phyloP scores from a whole-genome alignment of 2,797 vertebrate genomes.

The Fistularia commersonii region DNA sequence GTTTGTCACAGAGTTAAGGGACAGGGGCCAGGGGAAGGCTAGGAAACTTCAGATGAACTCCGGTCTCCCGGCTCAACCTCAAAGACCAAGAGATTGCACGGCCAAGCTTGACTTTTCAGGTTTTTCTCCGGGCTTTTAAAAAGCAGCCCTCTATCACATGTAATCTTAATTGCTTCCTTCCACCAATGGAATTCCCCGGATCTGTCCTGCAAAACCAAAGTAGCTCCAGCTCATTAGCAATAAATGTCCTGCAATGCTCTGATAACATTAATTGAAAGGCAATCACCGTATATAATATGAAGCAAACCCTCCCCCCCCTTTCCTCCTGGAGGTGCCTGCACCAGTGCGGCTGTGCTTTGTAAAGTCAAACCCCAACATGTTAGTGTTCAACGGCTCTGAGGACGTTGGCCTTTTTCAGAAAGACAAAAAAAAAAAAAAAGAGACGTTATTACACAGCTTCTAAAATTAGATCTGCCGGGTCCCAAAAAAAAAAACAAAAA shows the following conservation, averaged over 20 bases:
- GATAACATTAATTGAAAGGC: conserved; percentile 55
- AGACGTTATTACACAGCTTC: no score
- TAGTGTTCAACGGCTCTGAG: no score
- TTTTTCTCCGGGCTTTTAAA: conserved; percentile 18
- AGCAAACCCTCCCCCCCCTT: no score
- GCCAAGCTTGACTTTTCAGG: conserved; percentile 3
- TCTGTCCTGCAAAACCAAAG: conserved; percentile 25
- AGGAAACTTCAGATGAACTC: conserved; percentile 3
- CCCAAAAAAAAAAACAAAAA: no score
- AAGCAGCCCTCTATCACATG: conserved; percentile 25
- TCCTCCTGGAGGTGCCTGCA: no score
- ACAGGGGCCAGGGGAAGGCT: background rate
- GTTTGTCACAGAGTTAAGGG: background rate
- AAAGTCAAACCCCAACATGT: background rate
- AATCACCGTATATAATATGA: conserved; percentile 11
- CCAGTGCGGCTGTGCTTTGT: background rate
- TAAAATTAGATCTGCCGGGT: no score
- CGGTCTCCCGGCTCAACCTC: conserved; percentile 1
- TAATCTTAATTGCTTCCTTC: conserved; percentile 29
- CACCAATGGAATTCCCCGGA: conserved; percentile 10
- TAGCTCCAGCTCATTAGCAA: conserved; percentile 35
- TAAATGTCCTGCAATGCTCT: conserved; percentile 35
- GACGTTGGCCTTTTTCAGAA: no score
- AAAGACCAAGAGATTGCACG: background rate
- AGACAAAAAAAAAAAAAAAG: no score